A percentile compares a stretch with the other conserved stretches of the same genome.
Evolutionary conservation across 35 echinoderm and acorn worm genomes (phyloP).

Genomic region (Ophiothrix spiculata): DNA sequence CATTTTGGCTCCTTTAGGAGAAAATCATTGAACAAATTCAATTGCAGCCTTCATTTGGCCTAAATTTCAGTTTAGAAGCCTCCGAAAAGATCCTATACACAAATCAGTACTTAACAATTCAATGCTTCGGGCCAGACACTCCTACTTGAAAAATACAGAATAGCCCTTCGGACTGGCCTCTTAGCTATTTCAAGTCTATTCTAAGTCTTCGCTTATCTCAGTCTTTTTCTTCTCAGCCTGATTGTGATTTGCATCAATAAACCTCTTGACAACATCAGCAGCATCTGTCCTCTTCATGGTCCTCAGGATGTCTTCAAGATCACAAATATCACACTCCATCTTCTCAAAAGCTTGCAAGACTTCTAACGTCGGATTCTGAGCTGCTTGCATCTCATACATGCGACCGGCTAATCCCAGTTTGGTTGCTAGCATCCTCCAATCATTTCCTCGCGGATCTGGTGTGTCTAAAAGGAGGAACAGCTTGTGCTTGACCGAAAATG

Average conservation of each 20-base stretch:
- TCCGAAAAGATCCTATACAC: too few relatives aligned
- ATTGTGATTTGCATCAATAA: neutral
- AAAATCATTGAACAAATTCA: too few relatives aligned
- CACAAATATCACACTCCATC: conserved; percentile 32
- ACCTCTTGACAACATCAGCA: conserved; percentile 20
- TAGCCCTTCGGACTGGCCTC: too few relatives aligned
- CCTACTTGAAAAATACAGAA: too few relatives aligned
- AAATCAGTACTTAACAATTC: too few relatives aligned
- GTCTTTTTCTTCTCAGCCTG: too few relatives aligned
- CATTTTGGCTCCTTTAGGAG: too few relatives aligned
- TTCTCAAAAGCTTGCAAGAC: conserved; percentile 64
- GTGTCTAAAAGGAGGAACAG: conserved; percentile 44
- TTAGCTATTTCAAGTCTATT: too few relatives aligned
- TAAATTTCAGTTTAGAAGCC: too few relatives aligned
- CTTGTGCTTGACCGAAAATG: conserved; percentile 55
- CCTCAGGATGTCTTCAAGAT: conserved; percentile 58
- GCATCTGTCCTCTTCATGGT: conserved; percentile 57
- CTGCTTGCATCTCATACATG: conserved; percentile 36
- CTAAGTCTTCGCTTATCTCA: too few relatives aligned
- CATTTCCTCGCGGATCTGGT: conserved; percentile 26
- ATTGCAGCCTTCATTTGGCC: too few relatives aligned
- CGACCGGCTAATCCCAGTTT: conserved; percentile 56
- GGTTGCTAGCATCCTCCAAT: conserved; percentile 71
- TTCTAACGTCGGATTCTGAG: conserved; percentile 53
- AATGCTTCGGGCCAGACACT: too few relatives aligned